Evolutionary conservation across 2,797 vertebrate genomes (phyloP).

Genomic region (Rhynchonycteris naso): DNA sequence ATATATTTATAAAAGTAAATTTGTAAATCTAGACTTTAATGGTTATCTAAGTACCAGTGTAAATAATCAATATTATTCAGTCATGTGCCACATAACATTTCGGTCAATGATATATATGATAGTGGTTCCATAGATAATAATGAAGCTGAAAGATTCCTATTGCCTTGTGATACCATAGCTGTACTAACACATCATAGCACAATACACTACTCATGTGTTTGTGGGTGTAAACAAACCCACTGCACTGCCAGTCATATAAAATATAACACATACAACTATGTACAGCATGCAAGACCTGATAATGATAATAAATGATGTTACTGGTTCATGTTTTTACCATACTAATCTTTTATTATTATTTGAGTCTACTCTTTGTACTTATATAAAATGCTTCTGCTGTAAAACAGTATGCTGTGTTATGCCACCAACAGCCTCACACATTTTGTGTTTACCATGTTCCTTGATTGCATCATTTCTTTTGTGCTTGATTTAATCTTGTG

Average conservation of each 20-base stretch:
- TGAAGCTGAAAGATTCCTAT: neutral
- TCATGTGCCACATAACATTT: neutral
- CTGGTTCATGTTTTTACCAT: neutral
- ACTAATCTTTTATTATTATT: neutral
- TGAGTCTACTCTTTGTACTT: neutral
- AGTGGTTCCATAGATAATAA: neutral
- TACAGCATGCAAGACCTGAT: neutral
- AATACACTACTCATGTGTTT: neutral
- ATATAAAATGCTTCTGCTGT: neutral
- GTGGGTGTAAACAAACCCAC: neutral
- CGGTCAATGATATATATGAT: neutral
- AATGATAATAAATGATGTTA: neutral
- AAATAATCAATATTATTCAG: neutral
- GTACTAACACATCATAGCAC: too few relatives aligned
- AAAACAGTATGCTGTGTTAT: neutral
- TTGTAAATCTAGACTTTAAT: neutral
- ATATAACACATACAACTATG: neutral
- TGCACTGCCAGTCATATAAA: neutral
- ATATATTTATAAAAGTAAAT: slow-evolving; percentile 23
- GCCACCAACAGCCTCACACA: neutral
- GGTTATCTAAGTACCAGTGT: neutral
- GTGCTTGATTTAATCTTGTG: neutral
- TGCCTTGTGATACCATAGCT: neutral
- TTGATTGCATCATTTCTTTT: neutral
- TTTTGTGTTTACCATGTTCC: neutral